Base-by-base conservation (phyloP, 2,113 vertebrate genomes). In the Dascyllus trimaculatus region DNA sequence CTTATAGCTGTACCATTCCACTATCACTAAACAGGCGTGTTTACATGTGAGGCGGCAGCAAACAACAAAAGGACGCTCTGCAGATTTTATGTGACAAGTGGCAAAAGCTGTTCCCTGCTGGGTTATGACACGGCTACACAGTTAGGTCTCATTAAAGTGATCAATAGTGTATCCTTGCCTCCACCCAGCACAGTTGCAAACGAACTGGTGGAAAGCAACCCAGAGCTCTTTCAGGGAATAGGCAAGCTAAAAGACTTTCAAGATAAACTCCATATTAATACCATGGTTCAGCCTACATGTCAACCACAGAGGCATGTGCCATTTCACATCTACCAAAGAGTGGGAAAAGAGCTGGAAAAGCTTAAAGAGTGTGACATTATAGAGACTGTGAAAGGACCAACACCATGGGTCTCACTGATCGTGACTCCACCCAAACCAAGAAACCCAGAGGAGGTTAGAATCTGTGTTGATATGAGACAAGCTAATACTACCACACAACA, bases 341-440 rank as follows among this genome's bases (percentile, higher is more conserved):
- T 73, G 0, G 76, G 80, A 8, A 63, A 69, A 14, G 80, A 88
- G 22, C 71, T 85, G 10, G 22, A 21, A 1, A 56, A 65, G 19
- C 61, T 79, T 1, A 70, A 57, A 21, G n/a, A 21, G 26, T 43
- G 75, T n/a, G 65, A 81, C 49, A 75, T 84, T 6, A 87, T 84
- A 1, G 64, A 84, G 32, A 11, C 5, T 14, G 68, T 83, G 25
- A 51, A 52, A 2, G 71, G 75, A 11, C 79, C 78, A 1, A 85
- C 71, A 49, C 81, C 68, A 13, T 84, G 74, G 74, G 78, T 84
- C 11, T 84, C 78, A 7, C 73, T 26, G 5, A 75, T 82, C 10
- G 71, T 85, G 3, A 49, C 46, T n/a, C 45, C 78, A 3, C 73
- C 76, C 7, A 88, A 83, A 18, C 63, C 63, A 10, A 80, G 78